A percentile compares a stretch with the other conserved stretches of the same genome.
phyloP scores from a whole-genome alignment of 2,797 vertebrate genomes.

The Trematomus bernacchii region DNA sequence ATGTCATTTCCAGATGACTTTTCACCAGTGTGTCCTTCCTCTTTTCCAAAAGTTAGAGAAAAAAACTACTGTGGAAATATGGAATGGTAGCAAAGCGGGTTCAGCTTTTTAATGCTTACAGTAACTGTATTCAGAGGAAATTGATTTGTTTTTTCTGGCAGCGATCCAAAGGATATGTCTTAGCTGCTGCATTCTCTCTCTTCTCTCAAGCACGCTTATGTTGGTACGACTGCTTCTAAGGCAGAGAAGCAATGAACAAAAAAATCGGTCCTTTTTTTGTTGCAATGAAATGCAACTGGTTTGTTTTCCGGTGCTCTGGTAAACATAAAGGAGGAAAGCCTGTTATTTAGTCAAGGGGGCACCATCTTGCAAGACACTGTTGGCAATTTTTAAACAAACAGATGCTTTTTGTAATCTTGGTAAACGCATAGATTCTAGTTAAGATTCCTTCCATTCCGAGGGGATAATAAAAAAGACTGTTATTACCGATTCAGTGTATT shows the following conservation, averaged over 20 bases:
- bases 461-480: conserved; percentile 10
- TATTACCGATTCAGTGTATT: conserved; percentile 12
- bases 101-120: conserved; percentile 41
- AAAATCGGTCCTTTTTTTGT: conserved; percentile 39
- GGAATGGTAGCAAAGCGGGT: conserved; percentile 32
- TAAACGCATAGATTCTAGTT: conserved; percentile 45
- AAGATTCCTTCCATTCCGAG: conserved; percentile 37
- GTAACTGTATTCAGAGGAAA: conserved; percentile 60
- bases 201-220: conserved; percentile 42
- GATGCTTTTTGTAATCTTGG: conserved; percentile 38
- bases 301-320: conserved; percentile 42
- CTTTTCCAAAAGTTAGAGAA: conserved; percentile 42
- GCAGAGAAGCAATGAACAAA: conserved; percentile 26
- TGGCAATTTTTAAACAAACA: conserved; percentile 46
- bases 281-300: conserved; percentile 38
- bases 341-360: conserved; percentile 48
- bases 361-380: conserved; percentile 37
- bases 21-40: conserved; percentile 60
- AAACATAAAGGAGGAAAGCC: conserved; percentile 57
- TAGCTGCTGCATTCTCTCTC: conserved; percentile 50
- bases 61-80: conserved; percentile 58
- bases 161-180: conserved; percentile 60
- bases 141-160: conserved; percentile 70
- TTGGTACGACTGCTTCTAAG: conserved; percentile 41
- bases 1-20: conserved; percentile 83